These are phyloP conservation scores for Lasioglossum figueresi DNA, from an alignment of 2,888 invertebrate genomes.

Conservation along the genomic window DNA sequence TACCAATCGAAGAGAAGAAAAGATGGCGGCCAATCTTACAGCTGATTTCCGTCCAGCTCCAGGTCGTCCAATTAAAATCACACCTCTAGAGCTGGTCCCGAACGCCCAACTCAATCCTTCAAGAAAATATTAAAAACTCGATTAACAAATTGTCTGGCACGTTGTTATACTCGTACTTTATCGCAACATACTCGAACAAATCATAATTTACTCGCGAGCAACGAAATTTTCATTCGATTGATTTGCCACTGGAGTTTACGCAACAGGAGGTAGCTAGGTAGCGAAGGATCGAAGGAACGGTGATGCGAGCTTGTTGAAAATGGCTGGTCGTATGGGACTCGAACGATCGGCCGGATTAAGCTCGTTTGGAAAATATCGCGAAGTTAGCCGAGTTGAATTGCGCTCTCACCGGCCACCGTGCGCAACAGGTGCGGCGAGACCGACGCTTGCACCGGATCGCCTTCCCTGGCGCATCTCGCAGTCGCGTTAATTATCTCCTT, in stretches of 20 bases:
- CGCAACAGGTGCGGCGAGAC: conserved; percentile 77
- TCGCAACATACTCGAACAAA: too few species aligned
- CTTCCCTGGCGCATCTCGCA: conserved; percentile 78
- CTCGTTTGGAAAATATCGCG: conserved; percentile 28
- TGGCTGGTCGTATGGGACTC: not conserved
- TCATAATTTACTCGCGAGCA: not conserved
- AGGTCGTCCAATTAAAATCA: conserved; percentile 79
- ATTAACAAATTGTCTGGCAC: not conserved
- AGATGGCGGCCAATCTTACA: conserved; percentile 73
- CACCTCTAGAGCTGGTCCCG: conserved; percentile 76
- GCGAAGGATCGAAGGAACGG: not conserved
- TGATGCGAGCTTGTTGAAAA: conserved; percentile 2
- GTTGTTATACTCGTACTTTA: too few species aligned
- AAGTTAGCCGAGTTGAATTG: conserved; percentile 37
- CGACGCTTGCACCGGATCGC: conserved; percentile 76
- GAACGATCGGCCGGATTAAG: conserved; percentile 14
- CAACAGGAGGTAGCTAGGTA: not conserved
- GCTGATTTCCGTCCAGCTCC: conserved; percentile 81
- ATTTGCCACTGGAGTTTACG: not conserved
- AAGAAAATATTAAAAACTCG: not conserved
- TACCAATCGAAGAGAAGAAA: conserved; percentile 77
- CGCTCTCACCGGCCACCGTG: conserved; percentile 72
- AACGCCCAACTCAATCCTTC: conserved; percentile 79
- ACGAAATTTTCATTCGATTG: not conserved
- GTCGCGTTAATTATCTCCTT: conserved; percentile 77